Base-by-base conservation (phyloP, 2,888 invertebrate species). In the Agrotis exclamationis region DNA sequence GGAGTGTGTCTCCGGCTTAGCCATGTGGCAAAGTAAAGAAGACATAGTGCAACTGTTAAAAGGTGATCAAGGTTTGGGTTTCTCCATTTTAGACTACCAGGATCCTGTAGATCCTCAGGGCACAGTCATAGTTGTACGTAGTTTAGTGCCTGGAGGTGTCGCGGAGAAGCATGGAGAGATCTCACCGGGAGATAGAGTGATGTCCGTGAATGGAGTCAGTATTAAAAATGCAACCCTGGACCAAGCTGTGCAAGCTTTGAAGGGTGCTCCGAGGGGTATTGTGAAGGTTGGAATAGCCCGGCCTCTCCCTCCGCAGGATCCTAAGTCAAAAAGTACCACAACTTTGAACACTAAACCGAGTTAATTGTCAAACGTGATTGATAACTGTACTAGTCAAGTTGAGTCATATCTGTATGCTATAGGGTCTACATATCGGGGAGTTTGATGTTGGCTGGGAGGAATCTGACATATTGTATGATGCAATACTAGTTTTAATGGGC, bases 1-100 rank as follows among this genome's bases (percentile, higher is more conserved):
- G 82, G 99, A 99, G 96, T 99, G 99, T 83, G 97, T 99, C 58
- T 99, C 99, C 3, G 99, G 99, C 16, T 95, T 99, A 87, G 99
- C 99, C 53, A 98, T 99, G 97, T 99, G 99, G 99, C 98, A 98
- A 88, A 98, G 98, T 78, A 99, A 99, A 88, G 98, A 99, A 76
- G 98, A 99, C 86, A 97, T 98, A 87, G 98, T 99, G 79, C 98
- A 99, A 92, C 97, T 99, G 79, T 96, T 97, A 72, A 99, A 99
- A 96, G 99, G 98, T 84, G 99, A 99, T 90, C 97, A 98, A 88
- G 99, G 99, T 64, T 97, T 99, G 76, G 99, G 99, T 79, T 99
- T 99, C 96, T 99, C 99, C 85, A 99, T 99, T 89, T 97, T 99
- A 80, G 99, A 99, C 95, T 99, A 99, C 95, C 99, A 99, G 97